A percentile compares a stretch with the other conserved stretches of the same genome.
Conservation (phyloP, 1,140 invertebrate species). For the Calephelis virginiensis region DNA sequence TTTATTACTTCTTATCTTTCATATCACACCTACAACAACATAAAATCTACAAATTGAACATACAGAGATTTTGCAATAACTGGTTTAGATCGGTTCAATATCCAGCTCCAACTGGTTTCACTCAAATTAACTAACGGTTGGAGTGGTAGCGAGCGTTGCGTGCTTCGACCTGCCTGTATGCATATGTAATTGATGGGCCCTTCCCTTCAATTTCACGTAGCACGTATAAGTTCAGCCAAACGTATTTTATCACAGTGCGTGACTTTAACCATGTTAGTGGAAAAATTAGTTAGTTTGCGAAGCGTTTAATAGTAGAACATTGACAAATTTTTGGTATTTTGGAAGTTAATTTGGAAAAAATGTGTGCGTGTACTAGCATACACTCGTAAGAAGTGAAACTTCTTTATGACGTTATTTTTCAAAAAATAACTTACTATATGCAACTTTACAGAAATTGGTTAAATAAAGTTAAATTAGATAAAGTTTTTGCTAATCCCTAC, state of each 20-base stretch:
- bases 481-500: too few species aligned
- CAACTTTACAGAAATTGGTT: too few species aligned
- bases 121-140: slow-evolving; percentile 53
- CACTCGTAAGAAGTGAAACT: too few species aligned
- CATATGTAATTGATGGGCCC: slow-evolving; percentile 58
- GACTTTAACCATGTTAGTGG: slow-evolving; percentile 10
- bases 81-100: slow-evolving; percentile 44
- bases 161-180: slow-evolving; percentile 46
- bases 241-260: slow-evolving; percentile 38
- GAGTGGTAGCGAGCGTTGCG: slow-evolving; percentile 45
- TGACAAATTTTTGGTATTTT: too few species aligned
- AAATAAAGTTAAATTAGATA: too few species aligned
- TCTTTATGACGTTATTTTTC: too few species aligned
- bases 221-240: slow-evolving; percentile 36
- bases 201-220: slow-evolving; percentile 56
- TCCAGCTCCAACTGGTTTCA: slow-evolving; percentile 52
- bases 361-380: too few species aligned
- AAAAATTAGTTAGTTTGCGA: slow-evolving; percentile 20
- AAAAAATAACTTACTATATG: too few species aligned
- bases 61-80: slow-evolving; percentile 44
- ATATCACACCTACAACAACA: slow-evolving; percentile 1
- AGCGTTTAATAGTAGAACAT: not conserved
- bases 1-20: too few species aligned
- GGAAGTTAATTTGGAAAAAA: too few species aligned
- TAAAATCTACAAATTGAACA: slow-evolving; percentile 30